These are phyloP conservation scores for Cavia porcellus DNA, from an alignment of 2,113 vertebrate species.

Conservation along the genomic window DNA sequence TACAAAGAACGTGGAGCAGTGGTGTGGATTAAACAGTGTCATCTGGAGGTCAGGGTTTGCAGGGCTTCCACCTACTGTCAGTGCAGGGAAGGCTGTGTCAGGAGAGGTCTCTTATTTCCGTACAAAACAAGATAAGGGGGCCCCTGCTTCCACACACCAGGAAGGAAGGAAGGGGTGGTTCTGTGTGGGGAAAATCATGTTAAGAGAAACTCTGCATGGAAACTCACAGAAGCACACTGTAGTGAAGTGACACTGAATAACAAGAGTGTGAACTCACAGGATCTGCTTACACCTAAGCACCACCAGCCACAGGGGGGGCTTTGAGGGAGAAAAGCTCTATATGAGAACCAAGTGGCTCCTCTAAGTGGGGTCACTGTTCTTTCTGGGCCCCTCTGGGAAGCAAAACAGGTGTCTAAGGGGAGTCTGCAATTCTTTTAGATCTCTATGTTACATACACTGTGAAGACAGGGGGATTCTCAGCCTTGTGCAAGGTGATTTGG, in stretches of 20 bases:
- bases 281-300: constrained; percentile 23
- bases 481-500: not conserved
- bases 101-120: constrained; percentile 27
- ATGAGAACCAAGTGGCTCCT: constrained; percentile 28
- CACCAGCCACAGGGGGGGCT: not conserved
- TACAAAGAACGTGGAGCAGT: not conserved
- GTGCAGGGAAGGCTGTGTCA: not conserved
- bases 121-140: constrained; percentile 2
- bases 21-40: constrained; percentile 1
- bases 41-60: not conserved
- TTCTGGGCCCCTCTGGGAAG: constrained; percentile 55
- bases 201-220: not conserved
- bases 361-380: constrained; percentile 34
- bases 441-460: constrained; percentile 35
- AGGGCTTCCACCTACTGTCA: not conserved
- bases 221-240: not conserved
- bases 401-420: constrained; percentile 60
- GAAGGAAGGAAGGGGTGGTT: not conserved
- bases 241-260: constrained; percentile 68
- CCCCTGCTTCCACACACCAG: not conserved
- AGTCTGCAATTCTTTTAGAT: constrained; percentile 28
- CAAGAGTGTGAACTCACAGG: constrained; percentile 54
- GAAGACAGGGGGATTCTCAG: not conserved
- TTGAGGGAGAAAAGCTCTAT: constrained; percentile 67
- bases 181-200: not conserved